Evolutionary conservation across 2,888 invertebrate species (phyloP).

Genomic region (Spisula subtruncata): DNA sequence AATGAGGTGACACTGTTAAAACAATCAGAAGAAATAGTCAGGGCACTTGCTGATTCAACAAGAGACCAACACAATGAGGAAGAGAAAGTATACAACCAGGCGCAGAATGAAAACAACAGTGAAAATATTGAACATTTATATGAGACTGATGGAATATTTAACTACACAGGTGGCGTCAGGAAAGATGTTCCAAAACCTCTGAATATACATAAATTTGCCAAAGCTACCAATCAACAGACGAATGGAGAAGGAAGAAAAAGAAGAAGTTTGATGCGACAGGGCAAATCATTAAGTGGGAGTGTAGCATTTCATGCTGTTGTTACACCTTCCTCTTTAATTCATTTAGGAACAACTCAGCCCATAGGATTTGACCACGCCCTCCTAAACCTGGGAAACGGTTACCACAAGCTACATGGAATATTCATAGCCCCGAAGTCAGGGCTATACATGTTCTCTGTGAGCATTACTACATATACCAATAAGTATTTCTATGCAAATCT

Average conservation of each 20-base stretch:
- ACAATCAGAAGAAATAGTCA: not conserved
- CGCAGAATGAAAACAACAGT: not conserved
- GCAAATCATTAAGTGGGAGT: too few species aligned
- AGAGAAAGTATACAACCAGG: not conserved
- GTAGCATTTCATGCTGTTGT: constrained; percentile 36
- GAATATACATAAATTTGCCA: too few species aligned
- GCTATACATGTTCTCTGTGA: constrained; percentile 30
- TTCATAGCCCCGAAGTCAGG: constrained; percentile 32
- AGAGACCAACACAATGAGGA: not conserved
- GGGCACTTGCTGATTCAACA: not conserved
- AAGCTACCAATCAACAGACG: too few species aligned
- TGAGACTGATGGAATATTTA: not conserved
- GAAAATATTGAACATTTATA: not conserved
- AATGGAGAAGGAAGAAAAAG: not conserved
- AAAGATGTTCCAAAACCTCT: too few species aligned
- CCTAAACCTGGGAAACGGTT: not conserved
- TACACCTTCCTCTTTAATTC: not conserved
- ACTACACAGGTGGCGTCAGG: not conserved
- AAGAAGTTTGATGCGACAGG: not conserved
- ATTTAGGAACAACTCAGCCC: constrained; percentile 21
- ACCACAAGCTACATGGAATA: constrained; percentile 37
- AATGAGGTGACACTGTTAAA: not conserved
- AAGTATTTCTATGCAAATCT: not conserved
- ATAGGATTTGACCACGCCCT: constrained; percentile 16
- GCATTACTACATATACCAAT: not conserved